phyloP scores from a whole-genome alignment of 2,113 vertebrate species.

The Clarias magur region DNA sequence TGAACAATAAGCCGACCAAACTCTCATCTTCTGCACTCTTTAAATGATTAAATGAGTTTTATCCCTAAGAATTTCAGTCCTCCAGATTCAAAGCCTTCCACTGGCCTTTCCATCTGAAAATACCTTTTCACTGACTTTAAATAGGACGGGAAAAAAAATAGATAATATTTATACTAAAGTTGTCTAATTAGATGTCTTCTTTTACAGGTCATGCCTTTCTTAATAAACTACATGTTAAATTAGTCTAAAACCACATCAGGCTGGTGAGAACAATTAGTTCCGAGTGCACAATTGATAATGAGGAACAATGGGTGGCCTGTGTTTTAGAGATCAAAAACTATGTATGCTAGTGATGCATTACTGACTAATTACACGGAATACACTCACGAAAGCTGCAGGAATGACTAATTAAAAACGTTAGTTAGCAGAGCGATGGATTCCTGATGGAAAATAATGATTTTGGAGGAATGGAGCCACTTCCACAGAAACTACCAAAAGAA shows the following conservation, averaged over 20 bases:
- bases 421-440: conserved; percentile 57
- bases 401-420: conserved; percentile 71
- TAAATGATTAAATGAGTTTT: neutral
- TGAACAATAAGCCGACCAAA: neutral
- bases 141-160: neutral
- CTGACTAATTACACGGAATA: conserved; percentile 74
- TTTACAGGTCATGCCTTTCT: conserved; percentile 33
- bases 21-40: neutral
- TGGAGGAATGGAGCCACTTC: conserved; percentile 64
- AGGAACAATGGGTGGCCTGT: conserved; percentile 74
- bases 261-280: conserved; percentile 53
- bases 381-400: conserved; percentile 67
- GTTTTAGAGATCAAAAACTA: conserved; percentile 71
- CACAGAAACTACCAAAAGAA: neutral
- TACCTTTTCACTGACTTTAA: neutral
- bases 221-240: conserved; percentile 64
- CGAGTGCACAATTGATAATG: conserved; percentile 46
- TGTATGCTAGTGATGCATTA: conserved; percentile 74
- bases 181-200: conserved; percentile 26
- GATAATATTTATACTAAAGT: conserved; percentile 16
- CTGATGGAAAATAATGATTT: conserved; percentile 51
- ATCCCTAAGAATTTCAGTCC: neutral
- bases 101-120: neutral
- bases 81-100: neutral
- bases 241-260: conserved; percentile 70